Evolutionary conservation across 2,888 invertebrate genomes (phyloP), one percentile per base, ranked within the genome.

Genomic region (Lottia gigantea): DNA sequence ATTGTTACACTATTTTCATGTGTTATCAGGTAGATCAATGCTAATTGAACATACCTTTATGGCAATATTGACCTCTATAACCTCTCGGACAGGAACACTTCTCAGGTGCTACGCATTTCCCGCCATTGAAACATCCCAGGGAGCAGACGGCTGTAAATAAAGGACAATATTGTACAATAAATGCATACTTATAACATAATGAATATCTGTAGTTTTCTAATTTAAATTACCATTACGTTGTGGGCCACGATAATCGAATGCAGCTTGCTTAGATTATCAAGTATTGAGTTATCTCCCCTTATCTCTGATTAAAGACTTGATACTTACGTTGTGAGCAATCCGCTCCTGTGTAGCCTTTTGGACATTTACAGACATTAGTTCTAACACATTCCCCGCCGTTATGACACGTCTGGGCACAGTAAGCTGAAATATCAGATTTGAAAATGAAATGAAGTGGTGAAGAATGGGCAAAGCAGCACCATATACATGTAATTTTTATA

Each of bases 321-420:
- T 63, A 77, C 80, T 93, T 90, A 96, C 96, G 95, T 89, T 93
- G 95, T 92, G 96, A 95, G 89, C 96, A 97, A 71, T 93, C 92
- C 66, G 93, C 90, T 72, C 97, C 97, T 86, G 94, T 95, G 88
- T 94, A 97, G 62, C 97, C 97, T 87, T 94, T 95, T 0, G 94
- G 92, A 89, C 97, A 97, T 82, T 94, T 94, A 85, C 97, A 97
- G 40, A 94, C 95, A 88, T 97, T 96, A 88, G 96, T 96, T 87
- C 96, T 95, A 81, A 96, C 92, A 87, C 97, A 97, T 89, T 95
- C 95, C 6, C 97, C 97, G 25, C 96, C 96, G 87, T 97, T 97
- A 75, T 94, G 90, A 89, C 97, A 97, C 88, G 95, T 95, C 83
- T 95, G 93, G 19, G 93, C 91, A 88, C 97, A 97, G 85, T 96